A percentile compares a stretch with the other conserved stretches of the same genome.
Conservation (phyloP, 2,113 vertebrate genomes). For the Microtus montanus region DNA sequence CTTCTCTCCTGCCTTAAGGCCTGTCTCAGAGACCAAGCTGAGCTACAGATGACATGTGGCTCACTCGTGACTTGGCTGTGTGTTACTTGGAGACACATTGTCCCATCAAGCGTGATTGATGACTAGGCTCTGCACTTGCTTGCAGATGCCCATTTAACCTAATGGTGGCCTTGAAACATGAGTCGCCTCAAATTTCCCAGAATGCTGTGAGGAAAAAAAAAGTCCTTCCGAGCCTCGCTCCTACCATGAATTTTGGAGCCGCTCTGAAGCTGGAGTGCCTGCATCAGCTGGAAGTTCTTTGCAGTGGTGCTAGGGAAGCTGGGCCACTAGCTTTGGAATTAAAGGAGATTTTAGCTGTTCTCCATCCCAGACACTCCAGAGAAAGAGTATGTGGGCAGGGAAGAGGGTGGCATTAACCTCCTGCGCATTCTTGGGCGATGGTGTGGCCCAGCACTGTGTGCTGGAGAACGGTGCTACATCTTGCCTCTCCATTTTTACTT, state of each 20-base stretch:
- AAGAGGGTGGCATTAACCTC: neutral
- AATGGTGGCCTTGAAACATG: conserved; percentile 47
- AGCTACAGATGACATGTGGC: conserved; percentile 33
- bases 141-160: conserved; percentile 61
- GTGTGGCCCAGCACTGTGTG: accelerated
- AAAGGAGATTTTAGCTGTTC: neutral
- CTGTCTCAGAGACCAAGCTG: conserved; percentile 2
- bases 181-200: conserved; percentile 32
- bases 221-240: neutral
- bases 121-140: neutral
- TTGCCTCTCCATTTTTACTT: neutral
- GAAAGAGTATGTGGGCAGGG: neutral
- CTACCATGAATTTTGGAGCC: neutral
- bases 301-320: neutral
- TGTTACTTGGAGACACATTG: conserved; percentile 51
- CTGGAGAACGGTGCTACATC: neutral
- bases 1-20: neutral
- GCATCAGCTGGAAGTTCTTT: neutral
- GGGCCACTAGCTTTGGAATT: neutral
- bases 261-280: neutral
- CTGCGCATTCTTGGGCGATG: neutral
- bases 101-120: conserved; percentile 62
- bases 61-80: conserved; percentile 21
- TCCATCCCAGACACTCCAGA: neutral
- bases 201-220: neutral